A percentile compares a stretch with the other conserved stretches of the same genome.
Evolutionary conservation across 2,113 vertebrate species (phyloP).

Genomic region (Oreochromis aureus): DNA sequence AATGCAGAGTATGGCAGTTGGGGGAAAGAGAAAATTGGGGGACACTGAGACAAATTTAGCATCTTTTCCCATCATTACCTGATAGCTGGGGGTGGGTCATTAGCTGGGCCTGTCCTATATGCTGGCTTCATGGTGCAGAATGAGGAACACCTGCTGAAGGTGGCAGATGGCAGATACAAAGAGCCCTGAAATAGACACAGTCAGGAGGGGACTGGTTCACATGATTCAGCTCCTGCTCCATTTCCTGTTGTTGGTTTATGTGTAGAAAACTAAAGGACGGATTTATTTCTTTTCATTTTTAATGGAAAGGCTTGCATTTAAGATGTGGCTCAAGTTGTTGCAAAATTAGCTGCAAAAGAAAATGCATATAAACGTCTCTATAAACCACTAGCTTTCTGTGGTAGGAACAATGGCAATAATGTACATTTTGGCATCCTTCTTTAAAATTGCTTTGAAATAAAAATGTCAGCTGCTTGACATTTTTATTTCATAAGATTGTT

Average conservation of each 20-base stretch:
- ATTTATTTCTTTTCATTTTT: not conserved
- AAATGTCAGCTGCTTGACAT: not conserved
- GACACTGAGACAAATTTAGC: conserved; percentile 10
- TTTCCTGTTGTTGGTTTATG: not conserved
- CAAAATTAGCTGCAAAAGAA: not conserved
- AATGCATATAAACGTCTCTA: not conserved
- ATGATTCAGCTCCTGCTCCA: not conserved
- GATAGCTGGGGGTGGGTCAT: conserved; percentile 15
- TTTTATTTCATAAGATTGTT: not conserved
- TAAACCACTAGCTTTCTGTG: not conserved
- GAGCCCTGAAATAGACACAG: conserved; percentile 17
- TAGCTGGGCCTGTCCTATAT: not conserved
- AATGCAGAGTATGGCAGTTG: not conserved
- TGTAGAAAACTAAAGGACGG: not conserved
- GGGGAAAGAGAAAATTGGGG: not conserved
- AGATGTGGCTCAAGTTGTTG: not conserved
- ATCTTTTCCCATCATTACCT: conserved; percentile 26
- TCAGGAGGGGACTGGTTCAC: not conserved
- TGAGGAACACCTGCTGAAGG: conserved; percentile 42
- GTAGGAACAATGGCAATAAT: not conserved
- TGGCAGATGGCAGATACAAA: conserved; percentile 36
- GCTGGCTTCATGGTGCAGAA: conserved; percentile 12
- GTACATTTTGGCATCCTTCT: not conserved
- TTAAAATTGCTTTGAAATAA: not conserved
- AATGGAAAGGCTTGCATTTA: not conserved